Conservation (phyloP, 2,888 invertebrate species). For the Archaeoteleia sp. region DNA sequence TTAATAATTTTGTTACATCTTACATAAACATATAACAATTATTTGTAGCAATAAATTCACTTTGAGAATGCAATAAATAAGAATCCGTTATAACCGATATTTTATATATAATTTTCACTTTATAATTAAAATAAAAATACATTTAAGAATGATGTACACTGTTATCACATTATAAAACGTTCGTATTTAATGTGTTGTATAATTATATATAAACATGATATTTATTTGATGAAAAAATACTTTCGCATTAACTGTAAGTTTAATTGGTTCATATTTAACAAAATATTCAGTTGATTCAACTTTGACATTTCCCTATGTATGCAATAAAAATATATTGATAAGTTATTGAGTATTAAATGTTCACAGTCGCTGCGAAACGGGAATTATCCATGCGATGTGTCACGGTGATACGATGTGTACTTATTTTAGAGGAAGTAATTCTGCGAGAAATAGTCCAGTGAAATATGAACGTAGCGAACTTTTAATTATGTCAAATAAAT, state of each 20-base stretch:
- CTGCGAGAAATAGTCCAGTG: slow-evolving; percentile 37
- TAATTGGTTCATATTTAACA: slow-evolving; percentile 42
- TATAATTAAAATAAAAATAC: too few species aligned
- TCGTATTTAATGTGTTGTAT: too few species aligned
- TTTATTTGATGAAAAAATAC: not conserved
- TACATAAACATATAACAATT: too few species aligned
- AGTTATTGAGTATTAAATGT: slow-evolving; percentile 31
- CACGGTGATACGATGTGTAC: slow-evolving; percentile 30
- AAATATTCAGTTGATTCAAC: slow-evolving; percentile 29
- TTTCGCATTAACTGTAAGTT: slow-evolving; percentile 27
- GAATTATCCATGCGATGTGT: slow-evolving; percentile 38
- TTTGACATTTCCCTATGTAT: slow-evolving; percentile 38
- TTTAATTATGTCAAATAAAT: slow-evolving; percentile 44
- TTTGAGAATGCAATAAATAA: too few species aligned
- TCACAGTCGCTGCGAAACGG: slow-evolving; percentile 26
- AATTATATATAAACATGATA: too few species aligned
- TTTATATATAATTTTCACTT: too few species aligned
- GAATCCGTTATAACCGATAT: too few species aligned
- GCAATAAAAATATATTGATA: slow-evolving; percentile 23
- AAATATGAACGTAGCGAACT: slow-evolving; percentile 37
- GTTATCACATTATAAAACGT: too few species aligned
- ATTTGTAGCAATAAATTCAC: too few species aligned
- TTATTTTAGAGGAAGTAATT: slow-evolving; percentile 43
- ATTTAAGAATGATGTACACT: too few species aligned
- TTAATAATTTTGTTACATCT: too few species aligned